Conservation (phyloP, 1,140 invertebrate species). For the Macrosteles quadrilineatus region DNA sequence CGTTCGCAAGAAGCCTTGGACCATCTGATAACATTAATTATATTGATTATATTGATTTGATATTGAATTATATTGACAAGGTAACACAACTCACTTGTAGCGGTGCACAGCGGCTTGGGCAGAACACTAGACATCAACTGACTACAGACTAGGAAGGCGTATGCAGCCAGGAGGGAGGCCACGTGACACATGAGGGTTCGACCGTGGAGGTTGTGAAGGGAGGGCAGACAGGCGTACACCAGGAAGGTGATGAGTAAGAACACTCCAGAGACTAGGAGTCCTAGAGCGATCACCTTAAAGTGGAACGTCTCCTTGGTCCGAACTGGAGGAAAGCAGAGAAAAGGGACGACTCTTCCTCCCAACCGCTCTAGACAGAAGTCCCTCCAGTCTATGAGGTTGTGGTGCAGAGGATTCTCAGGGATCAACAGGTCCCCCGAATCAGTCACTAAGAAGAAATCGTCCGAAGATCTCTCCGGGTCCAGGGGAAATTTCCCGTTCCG, state of each 20-base stretch:
- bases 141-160: constrained; percentile 55
- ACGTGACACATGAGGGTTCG: constrained; percentile 69
- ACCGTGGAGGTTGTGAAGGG: constrained; percentile 67
- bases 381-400: constrained; percentile 27
- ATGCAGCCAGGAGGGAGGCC: constrained; percentile 61
- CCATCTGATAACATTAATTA: too few relatives aligned
- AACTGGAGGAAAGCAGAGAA: constrained; percentile 31
- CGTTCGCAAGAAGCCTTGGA: too few relatives aligned
- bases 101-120: neutral
- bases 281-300: constrained; percentile 38
- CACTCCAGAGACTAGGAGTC: constrained; percentile 55
- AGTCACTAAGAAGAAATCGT: neutral
- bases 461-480: constrained; percentile 1
- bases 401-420: neutral
- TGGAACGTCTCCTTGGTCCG: neutral
- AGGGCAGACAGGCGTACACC: constrained; percentile 64
- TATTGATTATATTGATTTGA: too few relatives aligned
- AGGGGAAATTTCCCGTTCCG: neutral
- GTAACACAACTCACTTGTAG: neutral
- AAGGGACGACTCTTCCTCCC: constrained; percentile 11
- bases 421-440: constrained; percentile 6
- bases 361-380: neutral
- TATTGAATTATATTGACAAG: too few relatives aligned
- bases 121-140: constrained; percentile 23
- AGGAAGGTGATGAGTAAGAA: constrained; percentile 64